A percentile compares a stretch with the other conserved stretches of the same genome.
These are phyloP conservation scores for Aspidiotus destructor DNA, from an alignment of 2,888 invertebrate species.

Conservation along the genomic window DNA sequence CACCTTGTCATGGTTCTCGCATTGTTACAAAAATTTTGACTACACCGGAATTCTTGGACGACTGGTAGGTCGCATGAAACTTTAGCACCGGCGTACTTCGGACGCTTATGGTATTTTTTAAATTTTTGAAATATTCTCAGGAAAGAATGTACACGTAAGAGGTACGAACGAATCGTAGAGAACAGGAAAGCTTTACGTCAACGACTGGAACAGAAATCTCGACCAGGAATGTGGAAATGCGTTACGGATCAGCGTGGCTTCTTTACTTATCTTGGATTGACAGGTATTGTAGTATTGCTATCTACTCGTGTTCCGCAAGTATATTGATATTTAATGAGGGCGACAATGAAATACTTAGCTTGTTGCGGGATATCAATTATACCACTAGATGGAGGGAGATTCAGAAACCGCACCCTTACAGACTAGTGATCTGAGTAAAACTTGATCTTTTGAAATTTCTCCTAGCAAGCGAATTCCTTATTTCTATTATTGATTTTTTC, in stretches of 20 bases:
- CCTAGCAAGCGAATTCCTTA: too few species aligned
- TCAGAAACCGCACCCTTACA: too few species aligned
- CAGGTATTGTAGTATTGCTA: constrained; percentile 46
- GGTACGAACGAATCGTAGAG: constrained; percentile 78
- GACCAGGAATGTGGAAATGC: constrained; percentile 94
- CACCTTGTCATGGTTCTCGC: constrained; percentile 89
- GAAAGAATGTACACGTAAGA: constrained; percentile 69
- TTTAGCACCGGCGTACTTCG: too few species aligned
- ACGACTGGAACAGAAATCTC: constrained; percentile 61
- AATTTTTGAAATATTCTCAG: constrained; percentile 44
- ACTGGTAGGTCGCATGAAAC: constrained; percentile 57
- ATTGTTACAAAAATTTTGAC: constrained; percentile 76
- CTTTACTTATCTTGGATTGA: constrained; percentile 96
- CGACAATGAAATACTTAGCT: too few species aligned
- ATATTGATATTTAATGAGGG: too few species aligned
- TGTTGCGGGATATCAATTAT: too few species aligned
- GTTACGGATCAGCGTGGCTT: constrained; percentile 93
- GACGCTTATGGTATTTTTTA: background rate
- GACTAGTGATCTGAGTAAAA: too few species aligned
- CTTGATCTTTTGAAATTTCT: too few species aligned
- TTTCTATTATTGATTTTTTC: too few species aligned
- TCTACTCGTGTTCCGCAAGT: too few species aligned
- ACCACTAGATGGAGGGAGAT: too few species aligned
- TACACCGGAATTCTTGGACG: constrained; percentile 59
- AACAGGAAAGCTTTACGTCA: constrained; percentile 74